phyloP scores from a whole-genome alignment of 2,113 vertebrate genomes.

The Mormyrus iriodes region DNA sequence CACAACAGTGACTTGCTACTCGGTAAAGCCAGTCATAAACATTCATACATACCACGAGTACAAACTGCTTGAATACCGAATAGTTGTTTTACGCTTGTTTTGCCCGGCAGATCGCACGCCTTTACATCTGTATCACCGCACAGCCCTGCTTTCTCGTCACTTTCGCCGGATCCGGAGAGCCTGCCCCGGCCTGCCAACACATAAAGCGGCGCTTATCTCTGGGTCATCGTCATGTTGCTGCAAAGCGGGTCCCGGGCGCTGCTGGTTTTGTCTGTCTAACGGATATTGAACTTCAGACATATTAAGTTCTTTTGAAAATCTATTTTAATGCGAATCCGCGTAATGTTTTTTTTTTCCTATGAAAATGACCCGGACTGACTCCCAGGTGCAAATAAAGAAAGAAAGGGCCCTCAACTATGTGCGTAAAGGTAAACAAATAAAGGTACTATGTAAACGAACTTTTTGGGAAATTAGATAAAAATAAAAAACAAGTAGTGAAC shows the following conservation, averaged over 20 bases:
- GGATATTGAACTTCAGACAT: not conserved
- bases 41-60: not conserved
- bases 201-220: not conserved
- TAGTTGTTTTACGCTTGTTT: not conserved
- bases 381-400: not conserved
- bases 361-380: not conserved
- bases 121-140: not conserved
- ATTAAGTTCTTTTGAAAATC: not conserved
- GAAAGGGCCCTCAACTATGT: not conserved
- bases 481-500: not conserved
- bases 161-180: not conserved
- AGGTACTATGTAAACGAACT: not conserved
- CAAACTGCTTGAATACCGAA: not conserved
- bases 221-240: not conserved
- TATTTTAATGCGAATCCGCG: not conserved
- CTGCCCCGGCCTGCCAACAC: not conserved
- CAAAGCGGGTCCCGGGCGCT: not conserved
- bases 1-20: not conserved
- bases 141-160: not conserved
- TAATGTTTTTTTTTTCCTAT: not conserved
- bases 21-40: not conserved
- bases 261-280: not conserved
- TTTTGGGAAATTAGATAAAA: not conserved
- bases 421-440: not conserved
- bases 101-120: not conserved